Base-by-base conservation (phyloP, 2,888 invertebrate genomes). In the Bellardia bayeri region DNA sequence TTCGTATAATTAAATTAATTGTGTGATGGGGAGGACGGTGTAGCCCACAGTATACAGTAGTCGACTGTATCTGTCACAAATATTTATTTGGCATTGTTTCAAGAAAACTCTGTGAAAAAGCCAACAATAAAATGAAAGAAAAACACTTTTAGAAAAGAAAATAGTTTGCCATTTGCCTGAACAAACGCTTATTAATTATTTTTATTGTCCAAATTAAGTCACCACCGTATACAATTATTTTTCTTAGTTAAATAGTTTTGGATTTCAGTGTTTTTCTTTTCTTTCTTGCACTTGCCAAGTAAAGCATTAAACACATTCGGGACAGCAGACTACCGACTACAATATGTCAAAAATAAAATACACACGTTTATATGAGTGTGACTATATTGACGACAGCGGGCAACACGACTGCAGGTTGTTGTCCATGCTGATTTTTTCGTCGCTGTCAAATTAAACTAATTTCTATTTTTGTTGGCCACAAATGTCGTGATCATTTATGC, bases 151-250 rank as follows among this genome's bases (percentile, higher is more conserved):
- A 1, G 8, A 45, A 23, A 58, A 7, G 30, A 42, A 37, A 63
- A 63, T 75, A 61, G 16, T 37, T 30, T 30, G 61, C 33, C 61
- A 61, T 33, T 61, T 61, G 33, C 63, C 63, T n/a, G n/a, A 64
- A 40, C 33, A 64, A 64, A 64, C 16, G 37, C 63, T 40, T 16
- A 37, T 64, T 64, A 64, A 64, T 64, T 63, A 63, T 63, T 64
- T 64, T 37, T 37, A 64, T 64, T 64, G 33, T 64, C n/a, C 63
- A 64, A 64, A 64, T 64, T 64, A 64, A 64, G 63, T 64, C 40
- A 64, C 40, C 51, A 51, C 14, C 51, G 13, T 13, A 51, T 51
- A 51, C 13, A n/a, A n/a, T 51, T 51, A 51, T n/a, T 51, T n/a
- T 51, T 51, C 51, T n/a, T 6, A n/a, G 51, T 51, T 51, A 51